These are phyloP conservation scores for Pediacus dermestoides DNA, from an alignment of 2,888 invertebrate genomes.

Conservation along the genomic window DNA sequence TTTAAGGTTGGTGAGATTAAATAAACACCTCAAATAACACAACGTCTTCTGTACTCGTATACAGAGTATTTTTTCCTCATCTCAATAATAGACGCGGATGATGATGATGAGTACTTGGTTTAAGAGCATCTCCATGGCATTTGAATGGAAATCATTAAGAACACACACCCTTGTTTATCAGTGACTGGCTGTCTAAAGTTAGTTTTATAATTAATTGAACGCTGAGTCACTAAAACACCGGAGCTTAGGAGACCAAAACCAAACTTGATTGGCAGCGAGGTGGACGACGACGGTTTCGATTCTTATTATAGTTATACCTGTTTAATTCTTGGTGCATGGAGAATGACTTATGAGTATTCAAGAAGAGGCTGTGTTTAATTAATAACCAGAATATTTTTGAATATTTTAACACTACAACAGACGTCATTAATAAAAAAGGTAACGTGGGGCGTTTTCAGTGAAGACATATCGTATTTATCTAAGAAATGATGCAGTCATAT, in stretches of 20 bases:
- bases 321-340: constrained; percentile 22
- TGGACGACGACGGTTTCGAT: constrained; percentile 17
- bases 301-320: constrained; percentile 24
- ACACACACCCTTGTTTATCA: constrained; percentile 31
- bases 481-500: constrained; percentile 35
- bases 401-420: constrained; percentile 43
- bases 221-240: constrained; percentile 35
- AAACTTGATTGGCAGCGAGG: constrained; percentile 28
- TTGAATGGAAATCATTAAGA: constrained; percentile 35
- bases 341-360: constrained; percentile 36
- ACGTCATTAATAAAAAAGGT: constrained; percentile 41
- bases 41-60: no score
- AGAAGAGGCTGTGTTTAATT: constrained; percentile 38
- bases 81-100: constrained; percentile 7
- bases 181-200: constrained; percentile 28
- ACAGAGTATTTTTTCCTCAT: neutral
- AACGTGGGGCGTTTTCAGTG: constrained; percentile 35
- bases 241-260: constrained; percentile 14
- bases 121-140: constrained; percentile 27
- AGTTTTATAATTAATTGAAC: constrained; percentile 38
- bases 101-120: constrained; percentile 23
- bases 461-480: constrained; percentile 39
- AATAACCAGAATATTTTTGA: constrained; percentile 42
- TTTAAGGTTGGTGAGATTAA: constrained; percentile 6
- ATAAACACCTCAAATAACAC: constrained; percentile 6